Base-by-base conservation (phyloP, 2,113 vertebrate genomes). In the Microcebus murinus region DNA sequence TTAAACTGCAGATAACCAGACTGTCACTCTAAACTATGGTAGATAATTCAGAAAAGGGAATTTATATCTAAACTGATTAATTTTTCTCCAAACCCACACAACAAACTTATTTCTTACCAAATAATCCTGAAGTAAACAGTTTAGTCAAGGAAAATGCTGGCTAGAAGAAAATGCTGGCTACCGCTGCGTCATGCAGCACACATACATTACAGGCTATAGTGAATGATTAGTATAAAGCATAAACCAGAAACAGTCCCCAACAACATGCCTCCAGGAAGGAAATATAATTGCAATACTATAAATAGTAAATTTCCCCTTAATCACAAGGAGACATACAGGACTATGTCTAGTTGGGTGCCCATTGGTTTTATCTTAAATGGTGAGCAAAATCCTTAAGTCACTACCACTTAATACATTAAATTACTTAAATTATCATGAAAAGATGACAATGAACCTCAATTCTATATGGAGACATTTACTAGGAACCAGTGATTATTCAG, bases 61-160 rank as follows among this genome's bases (percentile, higher is more conserved):
- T 91, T 86, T 89, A 14, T 76, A 93, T 79, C n/a, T 88, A 81
- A 84, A 85, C 18, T 55, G 3, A 91, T n/a, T n/a, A 42, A 86
- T 39, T 68, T 50, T 90, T 90, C n/a, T 87, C 50, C 34, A 90
- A 94, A 94, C 8, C 57, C 39, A 96, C 14, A 80, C 36, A 94
- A 68, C 12, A 92, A 97, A 90, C 29, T 55, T 81, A 73, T 29
- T 67, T 81, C 57, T 88, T 79, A 93, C 50, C 76, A 92, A 96
- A 87, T 34, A 84, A 90, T 17, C 25, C 34, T 82, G 48, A 88
- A 85, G 65, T 59, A 89, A 97, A 85, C 2, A 82, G 45, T 65
- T 94, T 71, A 67, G 59, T 61, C 23, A 85, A 89, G 57, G 31
- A 82, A 45, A 45, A 45, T 45, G 45, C 45, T 45, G 45, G 45